Evolutionary conservation across 2,888 invertebrate species (phyloP).

Genomic region (Elmis aenea): DNA sequence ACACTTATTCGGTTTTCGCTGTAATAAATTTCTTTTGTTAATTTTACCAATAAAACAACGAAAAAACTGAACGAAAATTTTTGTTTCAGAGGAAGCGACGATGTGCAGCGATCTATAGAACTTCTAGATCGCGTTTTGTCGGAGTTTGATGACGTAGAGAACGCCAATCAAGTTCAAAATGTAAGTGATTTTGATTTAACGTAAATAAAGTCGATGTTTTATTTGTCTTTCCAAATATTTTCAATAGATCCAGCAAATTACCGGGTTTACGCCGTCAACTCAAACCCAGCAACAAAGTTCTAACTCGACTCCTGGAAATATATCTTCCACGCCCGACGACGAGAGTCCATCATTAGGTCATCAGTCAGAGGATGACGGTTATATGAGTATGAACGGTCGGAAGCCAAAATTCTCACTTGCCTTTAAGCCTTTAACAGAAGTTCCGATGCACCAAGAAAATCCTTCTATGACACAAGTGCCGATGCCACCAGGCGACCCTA

Average conservation of each 20-base stretch:
- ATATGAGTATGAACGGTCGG: conserved; percentile 88
- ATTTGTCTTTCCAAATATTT: conserved; percentile 27
- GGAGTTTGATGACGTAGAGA: conserved; percentile 79
- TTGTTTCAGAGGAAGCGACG: conserved; percentile 72
- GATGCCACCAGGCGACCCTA: conserved; percentile 45
- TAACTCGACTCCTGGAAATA: conserved; percentile 51
- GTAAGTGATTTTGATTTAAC: conserved; percentile 21
- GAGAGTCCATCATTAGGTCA: conserved; percentile 78
- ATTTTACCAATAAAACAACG: too few species aligned
- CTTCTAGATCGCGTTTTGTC: conserved; percentile 84
- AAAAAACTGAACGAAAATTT: too few species aligned
- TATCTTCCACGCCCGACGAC: conserved; percentile 50
- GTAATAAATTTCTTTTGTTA: too few species aligned
- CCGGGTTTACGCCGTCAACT: conserved; percentile 38
- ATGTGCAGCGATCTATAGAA: conserved; percentile 84
- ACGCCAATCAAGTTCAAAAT: conserved; percentile 50
- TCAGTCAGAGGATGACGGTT: conserved; percentile 87
- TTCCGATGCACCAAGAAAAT: conserved; percentile 48
- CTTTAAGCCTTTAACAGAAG: conserved; percentile 60
- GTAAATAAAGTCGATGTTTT: not conserved
- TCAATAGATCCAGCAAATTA: conserved; percentile 48
- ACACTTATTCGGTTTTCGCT: too few species aligned
- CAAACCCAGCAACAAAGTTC: conserved; percentile 44
- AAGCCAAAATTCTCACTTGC: conserved; percentile 70
- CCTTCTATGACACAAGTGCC: conserved; percentile 28